These are phyloP conservation scores for Cygnus olor DNA, from an alignment of 2,797 vertebrate species.

Conservation along the genomic window DNA sequence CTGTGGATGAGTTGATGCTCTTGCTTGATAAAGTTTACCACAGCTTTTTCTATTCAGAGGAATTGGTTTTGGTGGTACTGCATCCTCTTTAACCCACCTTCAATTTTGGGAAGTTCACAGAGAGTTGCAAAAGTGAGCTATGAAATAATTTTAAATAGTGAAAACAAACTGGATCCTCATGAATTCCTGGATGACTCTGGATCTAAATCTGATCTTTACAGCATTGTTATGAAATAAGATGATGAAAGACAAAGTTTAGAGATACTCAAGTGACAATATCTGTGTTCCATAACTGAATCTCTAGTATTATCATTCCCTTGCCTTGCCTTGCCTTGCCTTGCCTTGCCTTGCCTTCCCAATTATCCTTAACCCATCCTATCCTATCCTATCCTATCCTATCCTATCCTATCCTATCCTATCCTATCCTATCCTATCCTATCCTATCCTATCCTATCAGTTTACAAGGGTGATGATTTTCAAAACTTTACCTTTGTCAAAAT, in stretches of 20 bases:
- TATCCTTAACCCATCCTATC: too few relatives aligned
- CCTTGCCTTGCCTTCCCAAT: too few relatives aligned
- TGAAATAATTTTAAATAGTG: background rate
- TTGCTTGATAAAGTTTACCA: background rate
- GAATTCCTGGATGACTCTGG: background rate
- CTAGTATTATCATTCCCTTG: background rate
- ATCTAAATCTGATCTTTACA: background rate
- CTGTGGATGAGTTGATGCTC: background rate
- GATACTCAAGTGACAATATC: fast-evolving
- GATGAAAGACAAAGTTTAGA: background rate
- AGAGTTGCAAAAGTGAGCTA: background rate
- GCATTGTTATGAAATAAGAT: background rate
- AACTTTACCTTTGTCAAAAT: background rate
- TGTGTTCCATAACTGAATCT: background rate
- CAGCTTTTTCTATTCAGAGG: background rate
- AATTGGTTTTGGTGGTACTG: fast-evolving
- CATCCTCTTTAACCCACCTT: fast-evolving
- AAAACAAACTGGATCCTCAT: background rate
- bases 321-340: too few relatives aligned
- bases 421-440: too few relatives aligned
- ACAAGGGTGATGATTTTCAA: background rate
- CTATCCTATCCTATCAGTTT: too few relatives aligned
- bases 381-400: too few relatives aligned
- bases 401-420: too few relatives aligned
- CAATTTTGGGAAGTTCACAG: background rate